Percentiles rank a stretch among this genome's conserved stretches.
Evolutionary conservation across 2,888 invertebrate genomes (phyloP).

Genomic region (Allophyes oxyacanthae): DNA sequence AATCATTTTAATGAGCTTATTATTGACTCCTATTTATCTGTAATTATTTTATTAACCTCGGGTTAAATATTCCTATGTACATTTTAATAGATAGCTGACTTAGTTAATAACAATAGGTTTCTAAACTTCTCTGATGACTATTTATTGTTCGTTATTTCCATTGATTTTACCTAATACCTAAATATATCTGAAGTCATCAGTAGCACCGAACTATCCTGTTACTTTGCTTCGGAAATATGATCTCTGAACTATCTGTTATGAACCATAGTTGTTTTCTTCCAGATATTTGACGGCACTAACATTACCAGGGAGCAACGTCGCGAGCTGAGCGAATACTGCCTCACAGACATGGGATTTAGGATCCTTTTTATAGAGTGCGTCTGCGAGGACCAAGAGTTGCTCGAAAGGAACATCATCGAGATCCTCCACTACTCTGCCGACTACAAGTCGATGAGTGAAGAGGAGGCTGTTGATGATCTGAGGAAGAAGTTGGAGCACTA

Average conservation of each 20-base stretch:
- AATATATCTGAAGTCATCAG: too few species aligned
- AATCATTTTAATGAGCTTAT: not conserved
- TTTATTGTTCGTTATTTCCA: too few species aligned
- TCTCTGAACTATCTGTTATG: too few species aligned
- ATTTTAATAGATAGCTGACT: too few species aligned
- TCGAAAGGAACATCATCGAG: slow-evolving; percentile 89
- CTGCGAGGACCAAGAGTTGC: slow-evolving; percentile 92
- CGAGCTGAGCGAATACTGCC: slow-evolving; percentile 93
- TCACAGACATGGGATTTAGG: slow-evolving; percentile 93
- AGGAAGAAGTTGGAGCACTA: slow-evolving; percentile 95
- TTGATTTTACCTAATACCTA: too few species aligned
- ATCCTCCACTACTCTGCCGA: slow-evolving; percentile 96
- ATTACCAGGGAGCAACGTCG: slow-evolving; percentile 95
- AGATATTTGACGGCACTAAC: slow-evolving; percentile 98
- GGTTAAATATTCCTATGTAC: too few species aligned
- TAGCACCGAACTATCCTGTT: too few species aligned
- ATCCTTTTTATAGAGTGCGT: slow-evolving; percentile 97
- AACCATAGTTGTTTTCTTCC: slow-evolving; percentile 59
- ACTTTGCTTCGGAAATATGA: too few species aligned
- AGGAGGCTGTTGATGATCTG: slow-evolving; percentile 94
- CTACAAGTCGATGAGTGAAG: slow-evolving; percentile 94
- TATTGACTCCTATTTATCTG: not conserved
- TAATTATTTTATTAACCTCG: too few species aligned
- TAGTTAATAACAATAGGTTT: too few species aligned
- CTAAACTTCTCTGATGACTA: too few species aligned